Base-by-base conservation (phyloP, 2,888 invertebrate species). In the Malthinus seriepunctatus region DNA sequence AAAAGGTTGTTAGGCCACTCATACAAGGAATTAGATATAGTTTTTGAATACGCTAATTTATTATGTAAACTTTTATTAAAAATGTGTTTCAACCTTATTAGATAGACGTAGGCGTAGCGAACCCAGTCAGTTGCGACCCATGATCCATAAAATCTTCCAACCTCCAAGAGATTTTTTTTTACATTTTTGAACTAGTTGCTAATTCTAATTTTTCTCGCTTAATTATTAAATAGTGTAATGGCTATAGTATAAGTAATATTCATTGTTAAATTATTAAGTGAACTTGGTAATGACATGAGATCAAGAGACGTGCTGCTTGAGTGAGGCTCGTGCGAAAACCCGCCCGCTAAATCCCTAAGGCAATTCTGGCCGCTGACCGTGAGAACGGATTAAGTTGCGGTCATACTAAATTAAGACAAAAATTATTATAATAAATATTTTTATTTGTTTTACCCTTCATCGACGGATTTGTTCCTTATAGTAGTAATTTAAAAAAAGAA, bases 321-420 rank as follows among this genome's bases (percentile, higher is more conserved):
- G 52, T 63, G 61, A 49, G 67, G 67, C 67, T 67, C 67, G 67
- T 67, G 67, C 67, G 65, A 63, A 59, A 64, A 63, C 64, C 66
- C 66, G 66, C 67, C 67, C 64, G 65, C 59, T 60, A 52, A 49
- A 52, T 63, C 66, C 60, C 60, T 63, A 61, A 71, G 69, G 69
- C 67, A 66, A 65, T 65, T 69, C 67, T 70, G 67, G 71, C 71
- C 71, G 71, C 71, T 67, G 69, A 71, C 70, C 71, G 73, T 73
- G 72, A 71, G 72, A 72, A 73, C 71, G 70, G 68, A 38, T 56
- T 47, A 39, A 56, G 46, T 12, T 56, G 12, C 34, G 47, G 45
- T 56, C 47, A 39, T 51, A 45, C 34, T 15, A 37, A 56, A 51
- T 34, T 12, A 45, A 45, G 38, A 23, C 42, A 49, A 42, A 48